Base-by-base conservation (phyloP, 2,113 vertebrate genomes). In the Clarias batrachus region DNA sequence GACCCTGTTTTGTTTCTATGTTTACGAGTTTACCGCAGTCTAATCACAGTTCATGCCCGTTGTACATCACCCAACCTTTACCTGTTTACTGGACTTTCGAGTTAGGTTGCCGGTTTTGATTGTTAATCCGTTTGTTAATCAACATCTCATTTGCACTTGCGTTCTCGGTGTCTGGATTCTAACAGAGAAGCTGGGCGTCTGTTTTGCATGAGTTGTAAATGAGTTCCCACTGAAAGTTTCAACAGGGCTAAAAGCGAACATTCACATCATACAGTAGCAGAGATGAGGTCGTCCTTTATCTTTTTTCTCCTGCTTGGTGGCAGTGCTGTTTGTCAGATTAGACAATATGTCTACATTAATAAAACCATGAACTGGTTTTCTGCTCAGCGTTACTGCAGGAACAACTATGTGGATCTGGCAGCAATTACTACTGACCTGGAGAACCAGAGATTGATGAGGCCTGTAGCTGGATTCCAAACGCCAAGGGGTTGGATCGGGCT, bases 401-500 rank as follows among this genome's bases (percentile, higher is more conserved):
- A 23, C 19, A 4, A 41, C 41, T 41, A 41, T 41, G 41, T 4
- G 41, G 41, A 41, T 41, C 41, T 41, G 41, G 41, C 41, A 4
- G 73, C 63, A 4, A 19, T 81, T 13, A 25, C 23, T 21, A 65
- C 25, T 3, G 17, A 48, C 7, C 12, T 3, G 27, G 59, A 85
- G 37, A 60, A 59, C 25, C 3, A n/a, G 83, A 66, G 11, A 23
- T 16, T 88, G 9, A 19, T 27, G 17, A n/a, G 74, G 25, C 5
- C 37, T 52, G 19, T 3, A 78, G 52, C 6, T 52, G 7, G 16
- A 7, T 14, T 30, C 25, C 0, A 63, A 33, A 30, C 21, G 8
- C n/a, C 23, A 66, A 8, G 2, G 17, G 21, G 21, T 25, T 90
- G 89, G 87, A 87, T 87, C 11, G 87, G 87, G 14, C 71, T 90